These are phyloP conservation scores for Reinhardtius hippoglossoides DNA, from an alignment of 2,113 vertebrate genomes.

Conservation along the genomic window DNA sequence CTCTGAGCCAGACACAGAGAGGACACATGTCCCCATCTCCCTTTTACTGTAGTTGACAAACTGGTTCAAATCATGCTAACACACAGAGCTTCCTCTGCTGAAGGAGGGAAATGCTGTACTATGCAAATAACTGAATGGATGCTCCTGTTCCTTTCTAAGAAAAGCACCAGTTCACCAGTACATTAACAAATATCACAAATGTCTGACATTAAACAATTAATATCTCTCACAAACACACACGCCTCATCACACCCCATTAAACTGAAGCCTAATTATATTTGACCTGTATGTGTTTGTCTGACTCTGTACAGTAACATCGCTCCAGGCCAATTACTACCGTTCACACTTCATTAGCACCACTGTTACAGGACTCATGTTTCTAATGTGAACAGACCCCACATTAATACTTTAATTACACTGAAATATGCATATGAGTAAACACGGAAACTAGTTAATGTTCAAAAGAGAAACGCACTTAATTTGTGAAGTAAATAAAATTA, in stretches of 20 bases:
- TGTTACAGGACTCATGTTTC: slow-evolving; percentile 16
- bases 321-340: slow-evolving; percentile 44
- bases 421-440: slow-evolving; percentile 26
- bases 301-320: slow-evolving; percentile 36
- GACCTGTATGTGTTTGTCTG: slow-evolving; percentile 56
- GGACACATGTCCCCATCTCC: not conserved
- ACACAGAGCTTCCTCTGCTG: not conserved
- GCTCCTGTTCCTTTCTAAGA: not conserved
- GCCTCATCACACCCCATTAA: slow-evolving; percentile 65
- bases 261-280: slow-evolving; percentile 68
- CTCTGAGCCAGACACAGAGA: not conserved
- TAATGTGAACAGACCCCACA: slow-evolving; percentile 44
- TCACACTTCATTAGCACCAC: slow-evolving; percentile 65
- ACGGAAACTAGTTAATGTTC: slow-evolving; percentile 26
- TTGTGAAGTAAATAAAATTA: not conserved
- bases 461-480: not conserved
- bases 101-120: not conserved
- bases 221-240: slow-evolving; percentile 12
- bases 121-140: not conserved
- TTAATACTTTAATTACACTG: slow-evolving; percentile 44
- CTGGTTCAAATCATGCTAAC: not conserved
- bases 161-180: not conserved
- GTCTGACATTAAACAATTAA: slow-evolving; percentile 28
- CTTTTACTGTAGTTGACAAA: not conserved
- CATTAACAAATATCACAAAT: not conserved